Base-by-base conservation (phyloP, 1,140 invertebrate species). In the Halictus rubicundus region DNA sequence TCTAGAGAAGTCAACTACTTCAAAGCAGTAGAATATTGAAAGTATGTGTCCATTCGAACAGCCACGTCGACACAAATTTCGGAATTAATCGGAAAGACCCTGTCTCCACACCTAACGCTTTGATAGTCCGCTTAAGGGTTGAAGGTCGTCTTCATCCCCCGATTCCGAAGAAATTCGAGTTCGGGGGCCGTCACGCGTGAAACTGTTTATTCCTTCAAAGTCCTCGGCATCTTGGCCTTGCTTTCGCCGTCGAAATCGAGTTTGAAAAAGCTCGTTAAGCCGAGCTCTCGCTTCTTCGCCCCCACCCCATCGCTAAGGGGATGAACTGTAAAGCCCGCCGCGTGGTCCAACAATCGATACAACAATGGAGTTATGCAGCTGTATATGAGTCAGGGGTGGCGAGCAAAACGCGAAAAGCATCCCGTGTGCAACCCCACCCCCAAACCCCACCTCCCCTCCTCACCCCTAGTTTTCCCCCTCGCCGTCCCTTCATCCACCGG, bases 311-410 rank as follows among this genome's bases (percentile, higher is more conserved):
- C 23, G 63, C 52, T n/a, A 59, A 78, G 78, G 61, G 81, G 84
- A 80, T 71, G 77, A 83, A 80, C 70, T 78, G 68, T 57, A 84
- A 80, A 84, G 65, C 79, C 60, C 59, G 23, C 68, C 71, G 77
- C 68, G 64, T 54, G 21, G 73, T 80, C 60, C 77, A 78, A 66
- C 80, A 87, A 87, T 86, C 85, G 84, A 86, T 86, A 86, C 84
- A 87, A 87, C 85, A 86, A 87, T 86, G 71, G 81, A 88, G 83
- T 87, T 85, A 87, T 83, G 85, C 83, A 85, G 78, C 85, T 85
- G 81, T 86, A 76, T 60, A 77, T 70, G 75, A 65, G 71, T 74
- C 70, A 80, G 72, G 77, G 77, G 71, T 59, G 65, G 65, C 65
- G 46, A 57, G 69, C 73, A 83, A 81, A 86, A 86, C 81, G 85